Base-by-base conservation (phyloP, 2,113 vertebrate species). In the Bubalus kerabau region DNA sequence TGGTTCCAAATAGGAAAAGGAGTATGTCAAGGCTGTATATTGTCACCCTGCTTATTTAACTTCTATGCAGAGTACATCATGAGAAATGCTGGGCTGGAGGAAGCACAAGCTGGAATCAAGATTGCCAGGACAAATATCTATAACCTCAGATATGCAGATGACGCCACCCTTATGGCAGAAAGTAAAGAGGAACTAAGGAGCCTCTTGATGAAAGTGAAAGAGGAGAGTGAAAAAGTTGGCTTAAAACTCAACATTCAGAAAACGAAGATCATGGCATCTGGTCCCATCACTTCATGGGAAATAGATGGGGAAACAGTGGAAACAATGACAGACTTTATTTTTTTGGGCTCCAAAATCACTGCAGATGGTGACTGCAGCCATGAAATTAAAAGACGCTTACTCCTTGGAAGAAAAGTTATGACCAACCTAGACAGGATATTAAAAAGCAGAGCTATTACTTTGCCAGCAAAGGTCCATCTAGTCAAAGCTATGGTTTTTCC, bases 291-390 rank as follows among this genome's bases (percentile, higher is more conserved):
- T 67, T n/a, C 62, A 67, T n/a, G 62, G 32, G 16, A 67, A n/a
- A 67, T 67, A 67, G 32, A n/a, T 67, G 32, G 16, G 4, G 32
- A n/a, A 67, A n/a, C 62, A 67, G 16, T 67, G 64, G 32, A 36
- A n/a, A n/a, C 32, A 67, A 8, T 36, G 32, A 10, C 16, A 36
- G 32, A 67, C 16, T 67, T 67, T 19, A 67, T 67, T 67, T n/a
- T 36, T 0, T 0, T 0, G 16, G 64, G 32, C 64, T 67, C 32
- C 7, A 67, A 67, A 67, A 67, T 67, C 8, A 19, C 64, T n/a
- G 32, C 8, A 67, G 32, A n/a, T 67, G 16, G 64, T 67, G 8
- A n/a, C 32, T 67, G 62, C 16, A 67, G 64, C 64, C 64, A 67
- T 67, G 64, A 67, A n/a, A 67, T 19, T 67, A 67, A 67, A 67